phyloP scores from a whole-genome alignment of 2,888 invertebrate species.

The Lasius fuliginosus region DNA sequence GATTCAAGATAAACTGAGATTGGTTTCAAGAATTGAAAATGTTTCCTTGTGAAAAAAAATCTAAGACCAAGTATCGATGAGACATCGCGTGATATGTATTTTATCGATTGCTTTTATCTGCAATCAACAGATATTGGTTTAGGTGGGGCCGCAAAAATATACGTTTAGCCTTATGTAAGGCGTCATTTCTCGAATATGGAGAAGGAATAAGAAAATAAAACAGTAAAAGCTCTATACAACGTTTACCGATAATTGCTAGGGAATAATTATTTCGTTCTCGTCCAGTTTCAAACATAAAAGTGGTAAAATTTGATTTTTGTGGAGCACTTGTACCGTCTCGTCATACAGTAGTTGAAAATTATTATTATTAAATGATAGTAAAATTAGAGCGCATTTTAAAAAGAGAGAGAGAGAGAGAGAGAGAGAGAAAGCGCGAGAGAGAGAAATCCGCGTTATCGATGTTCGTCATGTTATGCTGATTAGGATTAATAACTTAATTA shows the following conservation, averaged over 20 bases:
- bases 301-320: constrained; percentile 36
- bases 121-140: constrained; percentile 29
- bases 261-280: constrained; percentile 20
- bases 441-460: not conserved
- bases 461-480: not conserved
- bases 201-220: constrained; percentile 17
- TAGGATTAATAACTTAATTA: not conserved
- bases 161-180: constrained; percentile 13
- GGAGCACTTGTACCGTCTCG: not conserved
- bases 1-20: constrained; percentile 7
- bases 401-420: not conserved
- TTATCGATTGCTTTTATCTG: constrained; percentile 44
- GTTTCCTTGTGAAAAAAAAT: not conserved
- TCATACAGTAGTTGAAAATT: not conserved
- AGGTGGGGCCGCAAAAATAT: constrained; percentile 38
- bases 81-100: constrained; percentile 4
- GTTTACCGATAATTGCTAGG: constrained; percentile 32
- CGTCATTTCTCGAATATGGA: constrained; percentile 11
- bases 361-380: constrained; percentile 20
- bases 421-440: not conserved
- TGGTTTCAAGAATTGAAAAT: not conserved
- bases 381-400: constrained; percentile 33
- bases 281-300: constrained; percentile 9
- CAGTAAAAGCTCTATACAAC: constrained; percentile 3
- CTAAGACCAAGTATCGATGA: constrained; percentile 3